Base-by-base conservation (phyloP, 2,888 invertebrate genomes). In the Rhimphoctona megacephalus region DNA sequence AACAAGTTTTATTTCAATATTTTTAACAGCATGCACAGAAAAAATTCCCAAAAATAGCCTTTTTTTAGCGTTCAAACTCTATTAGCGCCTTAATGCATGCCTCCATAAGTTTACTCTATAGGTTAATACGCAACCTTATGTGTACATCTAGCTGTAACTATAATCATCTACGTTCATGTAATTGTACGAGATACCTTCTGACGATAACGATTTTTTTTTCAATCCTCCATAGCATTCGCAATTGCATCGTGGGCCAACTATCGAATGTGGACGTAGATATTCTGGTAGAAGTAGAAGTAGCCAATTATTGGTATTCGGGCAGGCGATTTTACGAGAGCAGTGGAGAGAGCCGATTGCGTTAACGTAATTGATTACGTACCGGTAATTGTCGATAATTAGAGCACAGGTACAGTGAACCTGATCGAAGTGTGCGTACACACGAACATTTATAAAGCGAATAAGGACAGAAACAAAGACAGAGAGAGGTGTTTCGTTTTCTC, bases 351-450 rank as follows among this genome's bases (percentile, higher is more conserved):
- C 91, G 91, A 92, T 92, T 91, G 91, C 92, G 91, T 92, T 92
- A 90, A 90, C 89, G 92, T 93, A 93, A 93, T 93, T 92, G 91
- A 92, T 92, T 92, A 93, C 92, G 92, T 91, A 91, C 90, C 90
- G 92, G 91, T 92, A 93, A 92, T 92, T 92, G 91, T 91, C 90
- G 91, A 91, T 92, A 93, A 92, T 92, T 93, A 93, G 91, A 92
- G 90, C 91, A 91, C 90, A 88, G 91, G 89, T 89, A 86, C 88
- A 57, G 43, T 46, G 43, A 8, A 66, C 82, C 66, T 67, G 39
- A 69, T 69, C 69, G 39, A 73, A 78, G 74, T 74, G 46, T 54
- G 19, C 39, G 52, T 64, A 52, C 64, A 77, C 43, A 39, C 69
- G 46, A 22, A 70, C n/a, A 69, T 79, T 19, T 66, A 66, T 64